Conservation (phyloP, 2,888 invertebrate genomes). For the Lithophane semibrunnea region DNA sequence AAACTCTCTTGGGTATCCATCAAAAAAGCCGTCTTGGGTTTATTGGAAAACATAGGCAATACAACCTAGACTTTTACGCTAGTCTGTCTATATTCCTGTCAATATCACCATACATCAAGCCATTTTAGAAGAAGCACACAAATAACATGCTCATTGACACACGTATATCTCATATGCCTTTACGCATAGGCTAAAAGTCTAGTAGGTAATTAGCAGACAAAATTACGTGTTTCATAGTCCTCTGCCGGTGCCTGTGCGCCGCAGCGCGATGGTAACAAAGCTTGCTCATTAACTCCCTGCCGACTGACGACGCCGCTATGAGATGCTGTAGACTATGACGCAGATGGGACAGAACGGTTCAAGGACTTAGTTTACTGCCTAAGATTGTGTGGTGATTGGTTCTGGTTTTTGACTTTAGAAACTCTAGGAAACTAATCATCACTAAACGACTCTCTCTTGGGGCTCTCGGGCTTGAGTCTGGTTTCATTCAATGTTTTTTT, state of each 20-base stretch:
- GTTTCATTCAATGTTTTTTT: too few relatives aligned
- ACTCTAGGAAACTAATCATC: neutral
- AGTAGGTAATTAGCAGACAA: slow-evolving; percentile 61
- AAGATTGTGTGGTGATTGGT: neutral
- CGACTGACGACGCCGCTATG: slow-evolving; percentile 69
- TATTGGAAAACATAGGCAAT: neutral
- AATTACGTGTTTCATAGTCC: slow-evolving; percentile 57
- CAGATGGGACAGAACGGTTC: slow-evolving; percentile 11
- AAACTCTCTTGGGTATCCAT: too few relatives aligned
- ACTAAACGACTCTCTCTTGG: too few relatives aligned
- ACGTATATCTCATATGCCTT: neutral
- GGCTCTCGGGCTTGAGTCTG: too few relatives aligned
- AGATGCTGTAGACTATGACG: slow-evolving; percentile 45
- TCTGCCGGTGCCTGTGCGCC: slow-evolving; percentile 62
- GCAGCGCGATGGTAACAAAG: slow-evolving; percentile 75
- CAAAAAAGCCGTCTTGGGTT: too few relatives aligned
- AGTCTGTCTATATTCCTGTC: neutral
- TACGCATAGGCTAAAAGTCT: slow-evolving; percentile 29
- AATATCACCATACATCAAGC: neutral
- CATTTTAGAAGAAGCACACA: neutral
- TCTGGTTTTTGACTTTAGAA: neutral
- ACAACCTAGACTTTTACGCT: neutral
- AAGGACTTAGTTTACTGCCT: slow-evolving; percentile 24
- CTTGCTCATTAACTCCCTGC: slow-evolving; percentile 79
- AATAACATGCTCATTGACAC: neutral